Conservation (phyloP, 1,140 invertebrate genomes). For the Cardiocondyla obscurior region DNA sequence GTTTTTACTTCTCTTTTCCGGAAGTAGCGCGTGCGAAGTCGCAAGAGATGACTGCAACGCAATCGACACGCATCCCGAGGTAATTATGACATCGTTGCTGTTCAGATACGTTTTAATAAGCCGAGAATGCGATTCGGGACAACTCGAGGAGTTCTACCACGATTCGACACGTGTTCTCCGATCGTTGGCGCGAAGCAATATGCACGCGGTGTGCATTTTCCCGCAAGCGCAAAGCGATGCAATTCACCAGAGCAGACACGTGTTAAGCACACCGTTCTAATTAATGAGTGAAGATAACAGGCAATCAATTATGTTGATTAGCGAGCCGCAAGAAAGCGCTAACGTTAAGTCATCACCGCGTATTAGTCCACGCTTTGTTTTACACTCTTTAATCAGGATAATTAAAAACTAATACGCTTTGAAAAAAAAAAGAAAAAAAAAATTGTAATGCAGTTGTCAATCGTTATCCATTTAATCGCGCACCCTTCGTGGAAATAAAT, state of each 20-base stretch:
- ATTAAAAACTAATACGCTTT: neutral
- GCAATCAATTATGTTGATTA: constrained; percentile 28
- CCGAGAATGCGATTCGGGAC: constrained; percentile 4
- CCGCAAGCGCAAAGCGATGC: neutral
- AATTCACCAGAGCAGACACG: neutral
- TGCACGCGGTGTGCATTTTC: neutral
- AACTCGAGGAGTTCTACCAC: neutral
- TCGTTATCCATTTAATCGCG: neutral
- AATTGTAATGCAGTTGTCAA: neutral
- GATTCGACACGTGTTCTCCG: neutral
- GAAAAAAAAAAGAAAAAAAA: too few relatives aligned
- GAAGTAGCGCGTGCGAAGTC: constrained; percentile 25
- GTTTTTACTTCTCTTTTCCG: neutral
- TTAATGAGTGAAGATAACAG: neutral
- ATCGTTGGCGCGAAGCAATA: neutral
- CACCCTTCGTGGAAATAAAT: neutral
- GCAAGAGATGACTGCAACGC: constrained; percentile 27
- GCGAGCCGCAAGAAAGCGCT: neutral
- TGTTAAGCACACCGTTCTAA: neutral
- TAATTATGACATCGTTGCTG: constrained; percentile 43
- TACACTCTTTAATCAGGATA: neutral
- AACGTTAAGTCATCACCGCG: neutral
- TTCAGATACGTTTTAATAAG: neutral
- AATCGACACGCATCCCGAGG: constrained; percentile 32
- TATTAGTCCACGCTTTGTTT: neutral